These are phyloP conservation scores for Mobula hypostoma DNA, from an alignment of 2,113 vertebrate genomes.

Conservation along the genomic window DNA sequence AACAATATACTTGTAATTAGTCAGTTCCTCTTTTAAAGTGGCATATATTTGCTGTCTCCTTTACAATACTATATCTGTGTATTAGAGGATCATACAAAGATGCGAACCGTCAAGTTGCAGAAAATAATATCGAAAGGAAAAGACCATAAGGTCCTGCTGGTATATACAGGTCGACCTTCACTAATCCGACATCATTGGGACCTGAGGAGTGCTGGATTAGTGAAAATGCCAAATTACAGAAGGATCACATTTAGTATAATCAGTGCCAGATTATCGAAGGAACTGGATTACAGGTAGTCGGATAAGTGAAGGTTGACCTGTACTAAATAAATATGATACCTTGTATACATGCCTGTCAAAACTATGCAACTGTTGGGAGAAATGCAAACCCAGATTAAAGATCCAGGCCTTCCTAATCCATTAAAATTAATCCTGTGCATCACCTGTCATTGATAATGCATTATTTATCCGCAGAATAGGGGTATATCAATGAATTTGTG, in stretches of 20 bases:
- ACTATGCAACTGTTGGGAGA: background rate
- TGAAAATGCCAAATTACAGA: too few species aligned
- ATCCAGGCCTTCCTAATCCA: background rate
- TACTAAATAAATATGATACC: background rate
- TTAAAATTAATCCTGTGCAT: background rate
- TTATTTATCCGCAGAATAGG: background rate
- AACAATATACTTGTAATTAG: background rate
- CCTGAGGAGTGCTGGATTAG: too few species aligned
- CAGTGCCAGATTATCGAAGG: too few species aligned
- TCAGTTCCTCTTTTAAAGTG: too few species aligned
- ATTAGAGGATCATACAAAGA: conserved; percentile 63
- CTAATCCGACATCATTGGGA: too few species aligned
- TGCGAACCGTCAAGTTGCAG: conserved; percentile 61
- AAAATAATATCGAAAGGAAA: background rate
- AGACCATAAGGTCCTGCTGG: background rate
- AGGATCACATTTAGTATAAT: too few species aligned
- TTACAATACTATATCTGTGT: conserved; percentile 56
- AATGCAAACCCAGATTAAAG: background rate
- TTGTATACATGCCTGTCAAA: background rate
- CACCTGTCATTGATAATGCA: background rate
- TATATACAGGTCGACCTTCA: background rate
- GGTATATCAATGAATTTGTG: too few species aligned
- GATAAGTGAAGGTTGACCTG: too few species aligned
- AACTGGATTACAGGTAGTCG: too few species aligned
- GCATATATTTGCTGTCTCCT: conserved; percentile 52